Percentiles rank a stretch among this genome's conserved stretches.
Evolutionary conservation across 2,113 vertebrate species (phyloP).

Genomic region (Brachirus orientalis): DNA sequence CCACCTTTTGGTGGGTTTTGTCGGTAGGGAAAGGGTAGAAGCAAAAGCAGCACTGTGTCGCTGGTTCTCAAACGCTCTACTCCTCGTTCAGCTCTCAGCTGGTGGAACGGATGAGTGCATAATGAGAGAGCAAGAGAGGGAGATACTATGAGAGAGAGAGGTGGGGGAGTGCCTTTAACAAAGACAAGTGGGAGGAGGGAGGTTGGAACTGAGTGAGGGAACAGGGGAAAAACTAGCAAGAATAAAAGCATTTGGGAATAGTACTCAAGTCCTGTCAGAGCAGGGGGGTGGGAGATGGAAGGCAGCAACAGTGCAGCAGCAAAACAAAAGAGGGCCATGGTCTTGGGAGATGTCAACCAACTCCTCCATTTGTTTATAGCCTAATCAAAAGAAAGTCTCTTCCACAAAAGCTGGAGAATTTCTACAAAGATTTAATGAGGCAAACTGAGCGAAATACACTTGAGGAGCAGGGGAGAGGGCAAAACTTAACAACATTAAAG

Average conservation of each 20-base stretch:
- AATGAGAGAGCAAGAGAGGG: constrained; percentile 50
- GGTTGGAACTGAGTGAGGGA: constrained; percentile 57
- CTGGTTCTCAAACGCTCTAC: constrained; percentile 54
- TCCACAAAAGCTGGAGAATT: constrained; percentile 52
- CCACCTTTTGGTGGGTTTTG: constrained; percentile 10
- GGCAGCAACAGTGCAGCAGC: constrained; percentile 58
- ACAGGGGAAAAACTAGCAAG: constrained; percentile 51
- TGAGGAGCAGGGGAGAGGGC: neutral
- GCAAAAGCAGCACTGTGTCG: constrained; percentile 41
- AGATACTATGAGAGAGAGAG: constrained; percentile 43
- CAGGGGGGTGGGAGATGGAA: constrained; percentile 26
- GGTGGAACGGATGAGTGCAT: constrained; percentile 66
- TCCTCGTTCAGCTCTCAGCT: constrained; percentile 65
- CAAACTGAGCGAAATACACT: constrained; percentile 44
- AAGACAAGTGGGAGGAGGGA: constrained; percentile 25
- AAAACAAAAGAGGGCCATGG: constrained; percentile 76
- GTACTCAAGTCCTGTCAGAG: constrained; percentile 67
- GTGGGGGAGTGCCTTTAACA: neutral
- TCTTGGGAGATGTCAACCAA: constrained; percentile 76
- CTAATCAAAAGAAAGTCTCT: constrained; percentile 71
- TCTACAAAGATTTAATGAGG: constrained; percentile 71
- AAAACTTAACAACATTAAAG: constrained; percentile 61
- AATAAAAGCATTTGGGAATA: constrained; percentile 77
- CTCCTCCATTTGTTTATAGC: constrained; percentile 62
- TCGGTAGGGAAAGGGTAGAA: neutral